Conservation (phyloP, 2,113 vertebrate species). For the Myiagra hebetior region DNA sequence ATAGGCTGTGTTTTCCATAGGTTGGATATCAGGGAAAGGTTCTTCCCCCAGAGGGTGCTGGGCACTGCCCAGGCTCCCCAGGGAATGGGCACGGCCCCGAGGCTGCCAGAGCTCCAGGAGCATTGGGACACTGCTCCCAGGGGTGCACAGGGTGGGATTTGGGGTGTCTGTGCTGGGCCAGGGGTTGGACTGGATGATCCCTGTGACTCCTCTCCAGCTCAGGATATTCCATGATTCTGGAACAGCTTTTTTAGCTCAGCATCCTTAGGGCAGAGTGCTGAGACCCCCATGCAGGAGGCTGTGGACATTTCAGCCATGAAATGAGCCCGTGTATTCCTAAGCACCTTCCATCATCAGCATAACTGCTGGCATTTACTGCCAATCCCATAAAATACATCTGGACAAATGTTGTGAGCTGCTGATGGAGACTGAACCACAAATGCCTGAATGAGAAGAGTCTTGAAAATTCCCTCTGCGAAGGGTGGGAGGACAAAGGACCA, state of each 20-base stretch:
- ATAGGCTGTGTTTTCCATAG: background rate
- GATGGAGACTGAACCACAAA: background rate
- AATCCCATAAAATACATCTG: background rate
- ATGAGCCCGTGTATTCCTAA: background rate
- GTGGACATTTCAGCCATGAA: background rate
- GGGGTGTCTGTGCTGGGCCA: background rate
- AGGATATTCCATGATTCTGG: no score
- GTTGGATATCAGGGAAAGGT: background rate
- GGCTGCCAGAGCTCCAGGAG: background rate
- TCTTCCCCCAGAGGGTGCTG: background rate
- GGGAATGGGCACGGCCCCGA: fast-evolving
- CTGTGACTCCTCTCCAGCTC: no score
- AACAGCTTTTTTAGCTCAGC: background rate
- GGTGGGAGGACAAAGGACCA: background rate
- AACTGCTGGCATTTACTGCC: background rate
- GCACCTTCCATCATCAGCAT: background rate
- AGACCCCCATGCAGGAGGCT: no score
- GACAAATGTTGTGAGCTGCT: background rate
- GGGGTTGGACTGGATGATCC: background rate
- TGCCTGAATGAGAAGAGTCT: background rate
- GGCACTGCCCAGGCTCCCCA: background rate
- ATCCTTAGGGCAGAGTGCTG: background rate
- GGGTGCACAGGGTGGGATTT: background rate
- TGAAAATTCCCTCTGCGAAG: background rate
- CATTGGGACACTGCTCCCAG: fast-evolving